Conservation (phyloP, 2,888 invertebrate genomes). For the Monoplex corrugatus region DNA sequence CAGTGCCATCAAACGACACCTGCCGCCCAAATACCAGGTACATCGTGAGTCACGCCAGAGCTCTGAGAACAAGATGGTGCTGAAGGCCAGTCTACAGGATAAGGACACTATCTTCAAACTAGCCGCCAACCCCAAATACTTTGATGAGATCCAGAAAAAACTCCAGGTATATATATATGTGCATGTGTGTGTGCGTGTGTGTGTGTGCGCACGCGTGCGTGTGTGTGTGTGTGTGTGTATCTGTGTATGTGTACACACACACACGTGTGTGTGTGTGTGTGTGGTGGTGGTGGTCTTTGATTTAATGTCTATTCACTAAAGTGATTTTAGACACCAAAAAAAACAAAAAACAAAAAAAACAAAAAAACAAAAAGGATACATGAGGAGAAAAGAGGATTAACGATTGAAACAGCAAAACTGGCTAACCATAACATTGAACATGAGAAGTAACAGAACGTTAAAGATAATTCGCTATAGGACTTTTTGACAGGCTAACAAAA, state of each 20-base stretch:
- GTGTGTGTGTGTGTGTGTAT: slow-evolving; percentile 18
- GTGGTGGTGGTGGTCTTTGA: too few species aligned
- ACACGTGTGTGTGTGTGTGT: not conserved
- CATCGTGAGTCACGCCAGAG: slow-evolving; percentile 48
- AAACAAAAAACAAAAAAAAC: too few species aligned
- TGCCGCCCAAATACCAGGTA: slow-evolving; percentile 65
- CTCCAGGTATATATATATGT: slow-evolving; percentile 73
- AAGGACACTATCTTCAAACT: slow-evolving; percentile 71
- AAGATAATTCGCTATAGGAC: too few species aligned
- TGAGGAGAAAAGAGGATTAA: too few species aligned
- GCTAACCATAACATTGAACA: too few species aligned
- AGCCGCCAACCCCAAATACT: slow-evolving; percentile 64
- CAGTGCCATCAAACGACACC: slow-evolving; percentile 62
- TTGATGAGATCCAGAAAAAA: slow-evolving; percentile 73
- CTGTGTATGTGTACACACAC: not conserved
- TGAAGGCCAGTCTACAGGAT: slow-evolving; percentile 71
- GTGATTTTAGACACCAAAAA: too few species aligned
- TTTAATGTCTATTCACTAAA: too few species aligned
- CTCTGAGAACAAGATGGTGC: slow-evolving; percentile 37
- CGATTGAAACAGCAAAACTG: too few species aligned
- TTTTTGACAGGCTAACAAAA: too few species aligned
- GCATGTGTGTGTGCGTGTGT: slow-evolving; percentile 22
- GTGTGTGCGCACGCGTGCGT: not conserved
- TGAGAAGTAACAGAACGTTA: too few species aligned
- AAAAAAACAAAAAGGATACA: too few species aligned